These are phyloP conservation scores for Coenonympha arcania DNA, from an alignment of 2,888 invertebrate species.

Conservation along the genomic window DNA sequence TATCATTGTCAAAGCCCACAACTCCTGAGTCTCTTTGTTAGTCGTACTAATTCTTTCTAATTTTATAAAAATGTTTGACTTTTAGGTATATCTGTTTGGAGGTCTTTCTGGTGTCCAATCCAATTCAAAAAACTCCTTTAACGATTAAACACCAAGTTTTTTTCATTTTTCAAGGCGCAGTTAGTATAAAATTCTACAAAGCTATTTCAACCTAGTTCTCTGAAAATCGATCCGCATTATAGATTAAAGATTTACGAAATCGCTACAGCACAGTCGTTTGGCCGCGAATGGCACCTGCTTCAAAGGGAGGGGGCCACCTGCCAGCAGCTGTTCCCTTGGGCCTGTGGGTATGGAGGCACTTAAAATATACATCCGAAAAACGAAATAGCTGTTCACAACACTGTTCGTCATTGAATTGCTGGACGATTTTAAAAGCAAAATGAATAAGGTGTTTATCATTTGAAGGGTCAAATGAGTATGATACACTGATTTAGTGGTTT, in stretches of 20 bases:
- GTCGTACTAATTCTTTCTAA: too few species aligned
- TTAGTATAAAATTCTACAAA: not conserved
- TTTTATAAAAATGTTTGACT: too few species aligned
- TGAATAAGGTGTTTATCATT: too few species aligned
- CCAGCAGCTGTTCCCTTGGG: conserved; percentile 2
- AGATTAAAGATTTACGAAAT: not conserved
- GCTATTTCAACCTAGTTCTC: not conserved
- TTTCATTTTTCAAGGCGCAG: not conserved
- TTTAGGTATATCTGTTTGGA: too few species aligned
- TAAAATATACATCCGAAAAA: not conserved
- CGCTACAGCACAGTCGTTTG: not conserved
- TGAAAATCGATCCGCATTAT: not conserved
- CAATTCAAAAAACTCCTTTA: too few species aligned
- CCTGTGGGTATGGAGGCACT: not conserved
- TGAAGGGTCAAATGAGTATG: too few species aligned
- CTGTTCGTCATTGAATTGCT: not conserved
- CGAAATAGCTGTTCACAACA: not conserved
- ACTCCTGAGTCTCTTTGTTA: too few species aligned
- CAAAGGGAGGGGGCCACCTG: conserved; percentile 1
- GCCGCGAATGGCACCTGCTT: not conserved
- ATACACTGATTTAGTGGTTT: too few species aligned
- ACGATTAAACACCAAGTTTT: too few species aligned
- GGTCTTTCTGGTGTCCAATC: too few species aligned
- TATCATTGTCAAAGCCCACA: too few species aligned
- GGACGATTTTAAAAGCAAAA: not conserved